Evolutionary conservation across 2,797 vertebrate genomes (phyloP), one percentile per base, ranked within the genome.

Genomic region (Pygocentrus nattereri): DNA sequence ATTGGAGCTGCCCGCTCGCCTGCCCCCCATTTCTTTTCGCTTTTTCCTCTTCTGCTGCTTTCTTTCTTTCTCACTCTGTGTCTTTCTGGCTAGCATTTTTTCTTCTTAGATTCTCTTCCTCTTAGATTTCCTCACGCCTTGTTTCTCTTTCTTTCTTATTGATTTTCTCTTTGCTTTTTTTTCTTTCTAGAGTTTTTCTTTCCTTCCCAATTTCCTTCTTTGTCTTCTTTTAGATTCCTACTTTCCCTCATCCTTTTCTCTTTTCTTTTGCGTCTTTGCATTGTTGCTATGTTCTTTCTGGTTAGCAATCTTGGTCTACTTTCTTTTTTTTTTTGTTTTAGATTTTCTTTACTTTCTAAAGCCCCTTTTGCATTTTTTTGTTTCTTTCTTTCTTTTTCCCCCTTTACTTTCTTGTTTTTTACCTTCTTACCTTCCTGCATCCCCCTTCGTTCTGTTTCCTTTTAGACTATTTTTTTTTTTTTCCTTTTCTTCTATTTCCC

Each of bases 1-100:
- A 93, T 93, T 91, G 82, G 86, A 84, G 72, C 81, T 86, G 84
- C 84, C 86, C 89, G 87, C 87, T 73, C 65, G 86, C 84, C 89
- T 38, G 58, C 13, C 18, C 30, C 27, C 16, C 13, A 75, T 74
- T 44, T 34, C 23, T n/a, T 59, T 74, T 38, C 59, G 34, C 41
- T 19, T 59, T 38, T 64, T 62, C 44, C 54, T 61, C 8, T 10
- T 44, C 8, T 44, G 5, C 8, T 44, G 1, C 8, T 41, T 67
- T 49, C 65, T 79, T 23, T 62, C 15, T 72, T 18, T 62, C 38
- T 31, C 30, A 27, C 25, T 49, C 13, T 21, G 23, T 30, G 15
- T 15, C 44, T 27, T 25, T 70, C 47, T 50, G 15, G 3, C 16
- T 68, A 25, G 34, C 1, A 3, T 44, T 49, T 27, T 25, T 8